Evolutionary conservation across 1,140 invertebrate genomes (phyloP).

Genomic region (Pantala flavescens): DNA sequence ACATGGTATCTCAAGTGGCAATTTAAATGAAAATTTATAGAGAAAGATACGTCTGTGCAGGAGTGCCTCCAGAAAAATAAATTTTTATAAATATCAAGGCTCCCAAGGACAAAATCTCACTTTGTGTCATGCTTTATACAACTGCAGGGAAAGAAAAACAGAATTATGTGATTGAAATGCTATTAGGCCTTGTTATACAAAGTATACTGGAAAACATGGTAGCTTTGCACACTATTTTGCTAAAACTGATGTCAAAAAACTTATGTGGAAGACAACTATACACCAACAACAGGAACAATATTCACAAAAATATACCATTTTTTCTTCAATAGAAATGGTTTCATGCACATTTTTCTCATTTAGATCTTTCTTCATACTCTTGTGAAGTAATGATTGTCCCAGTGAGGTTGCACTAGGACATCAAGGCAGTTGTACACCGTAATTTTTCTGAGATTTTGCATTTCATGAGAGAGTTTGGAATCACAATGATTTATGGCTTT

Average conservation of each 20-base stretch:
- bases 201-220: conserved; percentile 9
- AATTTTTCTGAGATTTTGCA: background rate
- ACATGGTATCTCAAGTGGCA: background rate
- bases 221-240: background rate
- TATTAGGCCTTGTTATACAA: background rate
- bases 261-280: conserved; percentile 6
- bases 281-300: conserved; percentile 9
- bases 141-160: background rate
- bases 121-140: too few relatives aligned
- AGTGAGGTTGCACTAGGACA: background rate
- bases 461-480: conserved; percentile 1
- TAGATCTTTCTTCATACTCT: background rate
- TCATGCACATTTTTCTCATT: background rate
- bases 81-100: too few relatives aligned
- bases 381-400: background rate
- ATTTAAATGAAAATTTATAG: background rate
- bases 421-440: background rate
- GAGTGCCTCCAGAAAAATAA: too few relatives aligned
- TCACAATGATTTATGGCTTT: background rate
- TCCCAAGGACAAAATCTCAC: too few relatives aligned
- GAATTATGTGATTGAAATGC: background rate
- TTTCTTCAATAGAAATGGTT: conserved; percentile 3
- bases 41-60: background rate
- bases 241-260: conserved; percentile 4
- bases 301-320: conserved; percentile 10